phyloP scores from a whole-genome alignment of 2,113 vertebrate genomes.

The Geococcyx californianus region DNA sequence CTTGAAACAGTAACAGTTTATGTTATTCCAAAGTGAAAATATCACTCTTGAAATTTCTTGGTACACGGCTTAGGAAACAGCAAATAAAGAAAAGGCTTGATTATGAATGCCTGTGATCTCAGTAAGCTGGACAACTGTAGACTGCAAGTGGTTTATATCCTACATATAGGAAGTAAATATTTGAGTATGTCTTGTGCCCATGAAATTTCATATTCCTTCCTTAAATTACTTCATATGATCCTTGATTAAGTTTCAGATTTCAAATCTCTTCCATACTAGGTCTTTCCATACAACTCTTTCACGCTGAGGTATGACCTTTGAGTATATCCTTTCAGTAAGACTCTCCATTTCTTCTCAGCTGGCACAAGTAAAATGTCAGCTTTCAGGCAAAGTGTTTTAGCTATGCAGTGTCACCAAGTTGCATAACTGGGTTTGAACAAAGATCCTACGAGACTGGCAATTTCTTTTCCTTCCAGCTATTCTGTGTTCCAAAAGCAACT shows the following conservation, averaged over 20 bases:
- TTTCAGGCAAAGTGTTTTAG: neutral
- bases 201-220: neutral
- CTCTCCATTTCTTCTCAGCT: neutral
- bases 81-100: neutral
- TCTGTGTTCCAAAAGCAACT: neutral
- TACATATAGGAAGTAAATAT: neutral
- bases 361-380: neutral
- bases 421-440: neutral
- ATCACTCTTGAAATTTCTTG: neutral
- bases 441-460: neutral
- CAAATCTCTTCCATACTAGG: neutral
- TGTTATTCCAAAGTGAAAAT: neutral
- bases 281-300: neutral
- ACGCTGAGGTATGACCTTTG: neutral
- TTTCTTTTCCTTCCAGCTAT: neutral
- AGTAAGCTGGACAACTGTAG: neutral
- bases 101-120: neutral
- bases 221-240: neutral
- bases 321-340: neutral
- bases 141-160: neutral
- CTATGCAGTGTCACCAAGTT: neutral
- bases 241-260: neutral
- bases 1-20: neutral
- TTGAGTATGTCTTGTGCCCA: neutral
- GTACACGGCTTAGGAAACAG: neutral